A percentile compares a stretch with the other conserved stretches of the same genome.
phyloP scores from a whole-genome alignment of 1,140 invertebrate species.

The Heliothis virescens region DNA sequence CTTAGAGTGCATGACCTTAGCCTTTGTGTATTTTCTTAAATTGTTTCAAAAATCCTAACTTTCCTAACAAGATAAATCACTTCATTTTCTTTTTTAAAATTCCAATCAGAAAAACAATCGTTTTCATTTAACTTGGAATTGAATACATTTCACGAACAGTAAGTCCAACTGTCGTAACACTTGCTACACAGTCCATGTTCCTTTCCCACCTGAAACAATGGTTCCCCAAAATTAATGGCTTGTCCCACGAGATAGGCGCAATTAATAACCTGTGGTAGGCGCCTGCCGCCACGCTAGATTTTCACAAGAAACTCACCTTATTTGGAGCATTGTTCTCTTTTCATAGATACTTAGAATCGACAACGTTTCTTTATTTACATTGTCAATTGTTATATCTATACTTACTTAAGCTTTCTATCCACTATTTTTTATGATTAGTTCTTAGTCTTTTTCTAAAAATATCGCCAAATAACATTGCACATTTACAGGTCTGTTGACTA shows the following conservation, averaged over 20 bases:
- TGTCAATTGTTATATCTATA: slow-evolving; percentile 7
- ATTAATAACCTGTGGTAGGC: slow-evolving; percentile 72
- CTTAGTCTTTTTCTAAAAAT: too few relatives aligned
- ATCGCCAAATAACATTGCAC: not conserved
- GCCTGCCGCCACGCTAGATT: slow-evolving; percentile 60
- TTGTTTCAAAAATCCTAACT: not conserved
- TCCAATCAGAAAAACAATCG: not conserved
- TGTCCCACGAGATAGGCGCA: slow-evolving; percentile 68
- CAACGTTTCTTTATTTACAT: slow-evolving; percentile 32
- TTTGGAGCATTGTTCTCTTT: slow-evolving; percentile 63
- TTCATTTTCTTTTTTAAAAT: slow-evolving; percentile 14
- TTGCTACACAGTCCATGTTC: slow-evolving; percentile 45
- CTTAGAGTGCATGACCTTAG: too few relatives aligned
- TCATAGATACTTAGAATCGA: not conserved
- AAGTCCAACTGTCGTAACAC: slow-evolving; percentile 40
- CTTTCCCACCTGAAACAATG: slow-evolving; percentile 40
- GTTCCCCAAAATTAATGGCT: slow-evolving; percentile 72
- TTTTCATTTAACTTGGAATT: slow-evolving; percentile 7
- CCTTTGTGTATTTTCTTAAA: too few relatives aligned
- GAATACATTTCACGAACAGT: slow-evolving; percentile 35
- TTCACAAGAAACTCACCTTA: slow-evolving; percentile 67
- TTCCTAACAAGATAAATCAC: slow-evolving; percentile 32
- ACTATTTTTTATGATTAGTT: too few relatives aligned
- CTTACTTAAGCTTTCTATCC: too few relatives aligned
- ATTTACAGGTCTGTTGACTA: not conserved